Percentiles rank a stretch among this genome's conserved stretches.
Conservation (phyloP, 2,113 vertebrate species). For the Oxyruncus cristatus region DNA sequence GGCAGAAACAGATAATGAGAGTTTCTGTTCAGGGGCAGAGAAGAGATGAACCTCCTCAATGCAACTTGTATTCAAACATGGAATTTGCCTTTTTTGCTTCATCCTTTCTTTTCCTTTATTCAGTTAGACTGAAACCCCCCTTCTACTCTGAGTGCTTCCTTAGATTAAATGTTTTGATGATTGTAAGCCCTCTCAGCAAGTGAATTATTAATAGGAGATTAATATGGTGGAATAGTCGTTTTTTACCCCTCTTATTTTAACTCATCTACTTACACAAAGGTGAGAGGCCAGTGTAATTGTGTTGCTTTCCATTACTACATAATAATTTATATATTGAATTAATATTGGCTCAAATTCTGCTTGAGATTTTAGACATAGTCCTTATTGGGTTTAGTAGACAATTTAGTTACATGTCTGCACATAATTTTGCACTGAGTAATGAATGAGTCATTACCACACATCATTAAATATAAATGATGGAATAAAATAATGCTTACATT, state of each 20-base stretch:
- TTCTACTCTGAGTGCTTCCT: neutral
- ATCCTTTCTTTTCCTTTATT: neutral
- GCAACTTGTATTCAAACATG: neutral
- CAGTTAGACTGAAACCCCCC: neutral
- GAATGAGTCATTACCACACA: neutral
- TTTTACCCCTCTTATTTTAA: neutral
- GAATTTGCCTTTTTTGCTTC: neutral
- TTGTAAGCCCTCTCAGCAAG: neutral
- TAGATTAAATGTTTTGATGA: neutral
- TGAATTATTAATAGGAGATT: neutral
- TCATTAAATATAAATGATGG: neutral
- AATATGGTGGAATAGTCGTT: accelerated
- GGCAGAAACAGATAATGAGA: neutral
- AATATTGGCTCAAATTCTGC: neutral
- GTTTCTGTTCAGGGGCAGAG: neutral
- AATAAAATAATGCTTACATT: neutral
- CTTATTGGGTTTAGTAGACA: neutral
- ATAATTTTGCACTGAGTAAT: neutral
- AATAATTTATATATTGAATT: neutral
- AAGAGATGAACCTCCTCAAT: neutral
- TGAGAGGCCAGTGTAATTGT: neutral
- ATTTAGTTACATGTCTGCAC: neutral
- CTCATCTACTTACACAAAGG: neutral
- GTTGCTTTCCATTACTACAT: neutral
- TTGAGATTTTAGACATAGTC: neutral